These are phyloP conservation scores for Hemibagrus wyckioides DNA, from an alignment of 2,113 vertebrate species.

Conservation along the genomic window DNA sequence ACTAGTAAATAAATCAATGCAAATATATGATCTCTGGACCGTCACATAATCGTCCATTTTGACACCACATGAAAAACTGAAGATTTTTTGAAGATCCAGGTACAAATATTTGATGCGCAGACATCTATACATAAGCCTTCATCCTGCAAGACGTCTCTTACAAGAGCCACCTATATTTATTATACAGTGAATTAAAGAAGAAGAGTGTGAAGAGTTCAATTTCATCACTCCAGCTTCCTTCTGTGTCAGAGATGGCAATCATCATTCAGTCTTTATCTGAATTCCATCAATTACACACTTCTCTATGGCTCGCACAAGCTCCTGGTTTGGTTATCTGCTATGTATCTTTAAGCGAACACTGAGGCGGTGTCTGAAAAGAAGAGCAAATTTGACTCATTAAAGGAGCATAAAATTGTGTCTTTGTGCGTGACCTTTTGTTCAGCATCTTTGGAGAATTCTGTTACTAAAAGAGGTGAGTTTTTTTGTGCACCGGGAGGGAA, in stretches of 20 bases:
- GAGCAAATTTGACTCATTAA: slow-evolving; percentile 61
- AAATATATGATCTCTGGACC: slow-evolving; percentile 24
- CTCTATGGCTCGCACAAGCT: background rate
- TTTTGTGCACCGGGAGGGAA: slow-evolving; percentile 53
- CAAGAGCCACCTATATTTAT: background rate
- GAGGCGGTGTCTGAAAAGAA: slow-evolving; percentile 41
- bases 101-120: background rate
- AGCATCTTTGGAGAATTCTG: slow-evolving; percentile 65
- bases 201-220: background rate
- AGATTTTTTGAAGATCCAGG: no score
- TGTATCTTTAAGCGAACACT: slow-evolving; percentile 48
- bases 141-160: background rate
- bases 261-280: background rate
- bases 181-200: background rate
- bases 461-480: slow-evolving; percentile 61
- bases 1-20: slow-evolving; percentile 35
- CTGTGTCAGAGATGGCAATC: background rate
- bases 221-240: background rate
- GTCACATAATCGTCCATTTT: background rate
- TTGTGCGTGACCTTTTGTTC: slow-evolving; percentile 65
- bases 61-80: no score
- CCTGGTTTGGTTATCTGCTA: slow-evolving; percentile 15
- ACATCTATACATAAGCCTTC: slow-evolving; percentile 19
- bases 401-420: slow-evolving; percentile 62
- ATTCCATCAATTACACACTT: background rate